Conservation (phyloP, 2,113 vertebrate genomes). For the Oenanthe oenanthe region DNA sequence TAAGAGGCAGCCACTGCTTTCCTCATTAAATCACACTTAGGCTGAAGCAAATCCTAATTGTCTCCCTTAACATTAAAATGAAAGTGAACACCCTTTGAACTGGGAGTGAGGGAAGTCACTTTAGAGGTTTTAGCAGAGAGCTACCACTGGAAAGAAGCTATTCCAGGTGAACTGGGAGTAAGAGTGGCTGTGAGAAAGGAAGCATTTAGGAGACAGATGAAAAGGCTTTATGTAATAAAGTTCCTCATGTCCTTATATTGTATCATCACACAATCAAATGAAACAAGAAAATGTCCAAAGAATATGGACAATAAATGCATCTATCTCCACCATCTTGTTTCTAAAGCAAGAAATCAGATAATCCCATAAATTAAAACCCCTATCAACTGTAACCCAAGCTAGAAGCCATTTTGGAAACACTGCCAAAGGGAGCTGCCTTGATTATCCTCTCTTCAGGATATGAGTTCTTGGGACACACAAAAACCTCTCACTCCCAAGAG, state of each 20-base stretch:
- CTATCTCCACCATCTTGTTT: constrained; percentile 75
- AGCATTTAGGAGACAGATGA: constrained; percentile 45
- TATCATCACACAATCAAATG: constrained; percentile 78
- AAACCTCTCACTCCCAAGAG: constrained; percentile 70
- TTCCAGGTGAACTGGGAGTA: not conserved
- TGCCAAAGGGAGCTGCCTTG: constrained; percentile 68
- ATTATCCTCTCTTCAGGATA: constrained; percentile 78
- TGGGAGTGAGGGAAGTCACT: not conserved
- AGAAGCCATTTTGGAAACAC: constrained; percentile 52
- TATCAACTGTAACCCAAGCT: constrained; percentile 65
- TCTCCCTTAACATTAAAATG: not conserved
- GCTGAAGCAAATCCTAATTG: not conserved
- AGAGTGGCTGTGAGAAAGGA: constrained; percentile 53
- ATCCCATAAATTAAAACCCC: constrained; percentile 79
- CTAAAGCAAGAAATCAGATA: constrained; percentile 77
- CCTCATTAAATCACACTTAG: not conserved
- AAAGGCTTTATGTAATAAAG: constrained; percentile 71
- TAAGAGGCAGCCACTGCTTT: not conserved
- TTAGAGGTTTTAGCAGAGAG: not conserved
- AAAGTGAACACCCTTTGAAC: not conserved
- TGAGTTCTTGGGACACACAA: constrained; percentile 76
- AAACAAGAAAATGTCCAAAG: constrained; percentile 69
- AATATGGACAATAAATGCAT: constrained; percentile 73
- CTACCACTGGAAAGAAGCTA: not conserved
- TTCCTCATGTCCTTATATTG: constrained; percentile 64